These are phyloP conservation scores for Ammodytes dubius DNA, from an alignment of 2,113 vertebrate species.

Conservation along the genomic window DNA sequence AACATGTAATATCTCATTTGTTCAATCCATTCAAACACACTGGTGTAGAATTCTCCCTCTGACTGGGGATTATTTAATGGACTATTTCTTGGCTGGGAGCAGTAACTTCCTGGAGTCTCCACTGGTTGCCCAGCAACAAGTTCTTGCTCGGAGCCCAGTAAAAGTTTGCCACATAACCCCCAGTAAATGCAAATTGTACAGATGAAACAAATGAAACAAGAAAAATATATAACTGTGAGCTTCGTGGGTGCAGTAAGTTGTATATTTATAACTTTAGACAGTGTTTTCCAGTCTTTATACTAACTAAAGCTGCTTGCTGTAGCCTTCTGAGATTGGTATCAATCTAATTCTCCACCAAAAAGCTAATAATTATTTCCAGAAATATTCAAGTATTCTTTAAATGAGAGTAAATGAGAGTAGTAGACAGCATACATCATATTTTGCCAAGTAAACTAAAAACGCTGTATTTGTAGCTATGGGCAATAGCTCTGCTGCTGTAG, in stretches of 20 bases:
- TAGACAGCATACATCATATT: not conserved
- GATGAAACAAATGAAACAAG: not conserved
- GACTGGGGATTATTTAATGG: not conserved
- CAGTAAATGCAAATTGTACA: not conserved
- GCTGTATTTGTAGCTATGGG: constrained; percentile 25
- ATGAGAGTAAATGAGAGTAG: not conserved
- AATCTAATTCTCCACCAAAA: not conserved
- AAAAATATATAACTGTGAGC: not conserved
- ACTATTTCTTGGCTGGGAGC: not conserved
- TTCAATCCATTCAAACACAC: not conserved
- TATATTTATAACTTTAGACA: not conserved
- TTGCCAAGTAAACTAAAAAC: constrained; percentile 7
- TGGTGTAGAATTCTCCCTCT: not conserved
- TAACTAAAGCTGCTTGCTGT: not conserved
- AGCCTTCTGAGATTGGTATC: not conserved
- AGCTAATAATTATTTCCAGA: not conserved
- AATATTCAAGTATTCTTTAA: not conserved
- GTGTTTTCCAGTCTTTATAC: too few species aligned
- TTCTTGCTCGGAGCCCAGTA: not conserved
- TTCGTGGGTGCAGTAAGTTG: not conserved
- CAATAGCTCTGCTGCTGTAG: constrained; percentile 31
- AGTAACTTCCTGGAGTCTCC: not conserved
- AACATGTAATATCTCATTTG: not conserved
- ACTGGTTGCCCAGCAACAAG: not conserved
- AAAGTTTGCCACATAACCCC: not conserved